Base-by-base conservation (phyloP, 2,797 vertebrate genomes). In the Premnoplex brunnescens region DNA sequence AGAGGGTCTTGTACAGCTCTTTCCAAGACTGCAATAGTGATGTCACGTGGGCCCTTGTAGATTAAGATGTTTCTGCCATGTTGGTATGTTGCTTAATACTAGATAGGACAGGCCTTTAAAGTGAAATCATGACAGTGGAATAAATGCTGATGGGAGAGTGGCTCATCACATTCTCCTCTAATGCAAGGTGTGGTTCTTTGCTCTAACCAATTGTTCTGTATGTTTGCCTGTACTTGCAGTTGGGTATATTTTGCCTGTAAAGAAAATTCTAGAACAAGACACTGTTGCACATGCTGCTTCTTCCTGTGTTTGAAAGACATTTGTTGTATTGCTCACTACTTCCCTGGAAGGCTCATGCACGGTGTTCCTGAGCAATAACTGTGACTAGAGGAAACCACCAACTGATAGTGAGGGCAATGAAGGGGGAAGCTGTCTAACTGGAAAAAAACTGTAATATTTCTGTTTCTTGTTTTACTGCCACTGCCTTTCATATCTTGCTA, bases 111-210 rank as follows among this genome's bases (percentile, higher is more conserved):
- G 49, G 19, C 46, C 46, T 86, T 93, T 59, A 59, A 48, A 37
- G 16, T 28, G 12, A 80, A 44, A 43, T 16, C 9, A 48, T 54
- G 32, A 14, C 19, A 36, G 20, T 32, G 28, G n/a, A 90, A 77
- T 84, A 84, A 78, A 76, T 62, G 76, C 83, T 91, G 56, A 64
- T 2, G 0, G n/a, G 37, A 60, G 32, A 34, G 46, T 84, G 73
- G 78, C 75, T 94, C 82, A 77, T 88, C 59, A 2, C 11, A 1
- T 83, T 89, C 39, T 85, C 37, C 84, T 55, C 9, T n/a, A 74
- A 63, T 89, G 69, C 49, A 72, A 66, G 94, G 96, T 60, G 91
- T 94, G 88, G 82, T 66, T 95, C 58, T 71, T 72, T 20, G 30
- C 68, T 78, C 27, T 74, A 58, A n/a, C 55, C 32, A n/a, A 1